These are phyloP conservation scores for Megalops atlanticus DNA, from an alignment of 2,113 vertebrate genomes.

Conservation along the genomic window DNA sequence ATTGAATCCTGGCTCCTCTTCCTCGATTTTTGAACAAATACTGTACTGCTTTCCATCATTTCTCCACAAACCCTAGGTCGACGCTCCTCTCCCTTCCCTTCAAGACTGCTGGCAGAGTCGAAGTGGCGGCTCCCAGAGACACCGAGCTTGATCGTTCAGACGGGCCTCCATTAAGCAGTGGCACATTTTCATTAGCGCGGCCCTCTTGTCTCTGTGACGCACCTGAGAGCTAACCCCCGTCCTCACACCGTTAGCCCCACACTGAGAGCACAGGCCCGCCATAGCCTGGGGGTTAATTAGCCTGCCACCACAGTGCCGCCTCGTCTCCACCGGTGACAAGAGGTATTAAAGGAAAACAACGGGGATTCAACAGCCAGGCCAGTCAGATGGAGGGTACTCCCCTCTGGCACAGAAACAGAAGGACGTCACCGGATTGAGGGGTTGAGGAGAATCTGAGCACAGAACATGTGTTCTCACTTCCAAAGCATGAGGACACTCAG, in stretches of 20 bases:
- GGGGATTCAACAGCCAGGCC: neutral
- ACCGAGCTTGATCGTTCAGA: neutral
- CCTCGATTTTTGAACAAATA: too few relatives aligned
- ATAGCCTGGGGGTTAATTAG: conserved; percentile 9
- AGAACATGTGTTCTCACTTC: neutral
- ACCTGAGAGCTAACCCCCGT: neutral
- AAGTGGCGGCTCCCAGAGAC: neutral
- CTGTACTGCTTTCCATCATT: too few relatives aligned
- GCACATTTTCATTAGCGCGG: neutral
- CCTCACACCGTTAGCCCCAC: neutral
- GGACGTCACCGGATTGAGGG: neutral
- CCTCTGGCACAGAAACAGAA: neutral
- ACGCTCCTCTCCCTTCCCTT: neutral
- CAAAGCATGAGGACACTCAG: neutral
- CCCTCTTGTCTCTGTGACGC: neutral
- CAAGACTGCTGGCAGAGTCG: too few relatives aligned
- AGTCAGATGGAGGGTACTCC: neutral
- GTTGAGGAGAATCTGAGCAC: neutral
- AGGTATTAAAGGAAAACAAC: neutral
- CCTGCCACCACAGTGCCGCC: neutral
- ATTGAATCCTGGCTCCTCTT: too few relatives aligned
- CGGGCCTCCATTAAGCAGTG: neutral
- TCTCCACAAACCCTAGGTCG: too few relatives aligned
- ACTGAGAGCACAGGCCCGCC: neutral
- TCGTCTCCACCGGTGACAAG: neutral